Conservation (phyloP, 2,888 invertebrate species). For the Eledona agricola region DNA sequence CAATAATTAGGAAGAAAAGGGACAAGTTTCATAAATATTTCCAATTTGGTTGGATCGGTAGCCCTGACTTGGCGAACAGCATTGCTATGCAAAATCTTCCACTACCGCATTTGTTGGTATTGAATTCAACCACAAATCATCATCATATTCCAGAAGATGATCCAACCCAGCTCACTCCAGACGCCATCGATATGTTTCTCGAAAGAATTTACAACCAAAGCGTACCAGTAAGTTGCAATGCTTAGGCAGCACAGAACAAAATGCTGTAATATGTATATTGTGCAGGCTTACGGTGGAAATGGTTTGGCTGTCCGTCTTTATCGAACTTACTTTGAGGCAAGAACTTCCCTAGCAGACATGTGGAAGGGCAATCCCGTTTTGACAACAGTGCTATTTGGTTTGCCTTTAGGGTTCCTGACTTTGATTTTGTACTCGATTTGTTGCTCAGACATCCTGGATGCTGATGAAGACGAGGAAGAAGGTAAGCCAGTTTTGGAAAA, state of each 20-base stretch:
- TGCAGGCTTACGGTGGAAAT: conserved; percentile 85
- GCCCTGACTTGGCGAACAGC: conserved; percentile 88
- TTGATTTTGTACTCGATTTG: conserved; percentile 96
- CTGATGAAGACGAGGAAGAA: conserved; percentile 80
- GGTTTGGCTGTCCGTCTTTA: conserved; percentile 79
- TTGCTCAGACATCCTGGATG: conserved; percentile 94
- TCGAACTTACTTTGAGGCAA: conserved; percentile 85
- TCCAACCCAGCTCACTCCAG: conserved; percentile 57
- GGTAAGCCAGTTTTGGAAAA: conserved; percentile 51
- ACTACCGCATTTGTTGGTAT: conserved; percentile 86
- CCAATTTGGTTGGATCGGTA: conserved; percentile 96
- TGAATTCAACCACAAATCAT: conserved; percentile 91
- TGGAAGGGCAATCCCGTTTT: conserved; percentile 94
- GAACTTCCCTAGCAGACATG: conserved; percentile 81
- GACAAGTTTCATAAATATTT: conserved; percentile 80
- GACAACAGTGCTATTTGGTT: conserved; percentile 91
- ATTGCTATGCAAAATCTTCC: conserved; percentile 89
- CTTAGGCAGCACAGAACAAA: conserved; percentile 1
- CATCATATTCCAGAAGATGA: conserved; percentile 84
- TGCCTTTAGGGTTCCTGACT: conserved; percentile 92
- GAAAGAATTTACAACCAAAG: conserved; percentile 80
- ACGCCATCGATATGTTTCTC: conserved; percentile 78
- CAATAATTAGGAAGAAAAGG: conserved; percentile 72
- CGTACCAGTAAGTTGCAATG: conserved; percentile 72
- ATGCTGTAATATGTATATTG: conserved; percentile 39